Conservation (phyloP, 2,888 invertebrate genomes). For the Monochamus alternatus region DNA sequence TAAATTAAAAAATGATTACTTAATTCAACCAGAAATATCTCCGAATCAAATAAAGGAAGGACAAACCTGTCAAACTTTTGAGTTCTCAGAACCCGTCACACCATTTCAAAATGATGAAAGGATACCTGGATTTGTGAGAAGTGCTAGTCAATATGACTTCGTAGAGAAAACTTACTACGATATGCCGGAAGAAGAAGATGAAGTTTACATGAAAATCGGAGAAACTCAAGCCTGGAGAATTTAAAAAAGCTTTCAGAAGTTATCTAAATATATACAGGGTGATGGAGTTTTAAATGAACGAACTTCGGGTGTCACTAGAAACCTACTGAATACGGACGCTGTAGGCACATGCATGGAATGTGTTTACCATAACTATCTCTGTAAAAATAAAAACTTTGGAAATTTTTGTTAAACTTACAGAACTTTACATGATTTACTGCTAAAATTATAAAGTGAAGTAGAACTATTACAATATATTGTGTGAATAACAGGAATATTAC, state of each 20-base stretch:
- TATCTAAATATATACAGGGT: too few species aligned
- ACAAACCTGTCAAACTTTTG: background rate
- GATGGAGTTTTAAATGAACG: too few species aligned
- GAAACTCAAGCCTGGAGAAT: conserved; percentile 32
- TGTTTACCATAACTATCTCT: too few species aligned
- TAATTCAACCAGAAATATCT: background rate
- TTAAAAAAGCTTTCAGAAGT: background rate
- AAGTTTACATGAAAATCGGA: conserved; percentile 23
- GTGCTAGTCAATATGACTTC: background rate
- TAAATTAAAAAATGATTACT: background rate
- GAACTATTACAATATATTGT: too few species aligned
- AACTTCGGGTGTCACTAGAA: too few species aligned
- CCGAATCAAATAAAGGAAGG: background rate
- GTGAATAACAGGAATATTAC: too few species aligned
- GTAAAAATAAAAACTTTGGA: too few species aligned
- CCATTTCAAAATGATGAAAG: background rate
- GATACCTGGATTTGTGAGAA: conserved; percentile 1
- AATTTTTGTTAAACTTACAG: too few species aligned
- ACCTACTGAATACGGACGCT: too few species aligned
- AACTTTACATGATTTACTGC: too few species aligned
- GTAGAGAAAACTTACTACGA: conserved; percentile 32
- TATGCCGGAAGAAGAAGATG: conserved; percentile 45
- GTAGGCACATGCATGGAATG: too few species aligned
- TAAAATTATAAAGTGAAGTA: too few species aligned
- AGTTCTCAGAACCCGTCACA: background rate